Evolutionary conservation across 2,888 invertebrate species (phyloP), one percentile per base, ranked within the genome.

Genomic region (Harpagoxenus sublaevis): DNA sequence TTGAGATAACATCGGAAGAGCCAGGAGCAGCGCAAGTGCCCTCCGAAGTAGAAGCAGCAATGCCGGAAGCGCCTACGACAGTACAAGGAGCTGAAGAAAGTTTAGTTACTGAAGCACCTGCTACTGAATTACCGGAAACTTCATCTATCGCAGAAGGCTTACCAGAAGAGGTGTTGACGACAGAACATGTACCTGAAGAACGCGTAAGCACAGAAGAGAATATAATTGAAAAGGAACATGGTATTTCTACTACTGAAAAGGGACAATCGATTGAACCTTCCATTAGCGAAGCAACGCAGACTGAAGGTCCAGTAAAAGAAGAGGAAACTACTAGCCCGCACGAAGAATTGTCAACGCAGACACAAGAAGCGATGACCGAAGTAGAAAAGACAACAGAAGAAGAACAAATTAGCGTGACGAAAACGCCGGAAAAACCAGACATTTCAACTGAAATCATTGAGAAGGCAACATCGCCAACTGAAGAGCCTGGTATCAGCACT

Each of bases 361-460:
- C 57, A 55, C 81, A 87, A 85, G 87, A 90, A 55, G 87, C 89
- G 53, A 82, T 83, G n/a, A 79, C 60, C 23, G 85, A 89, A 53
- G 23, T 63, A 75, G 89, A 83, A 79, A 63, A 48, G 60, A 10
- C 51, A 57, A 55, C 68, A 60, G 66, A 77, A 74, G 77, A 83
- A 66, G 77, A 10, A 65, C 85, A 57, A 63, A 15, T 48, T 28
- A 60, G 31, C 35, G 31, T 66, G 2, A 77, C 87, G 0, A 51
- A 65, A 74, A 5, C 51, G 23, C 42, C 89, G 15, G 75, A 81
- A 45, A 63, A 1, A 48, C 60, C 60, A 28, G 83, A 87, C 18
- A 28, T 39, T 15, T 55, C 83, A 1, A 77, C 84, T n/a, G 60
- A 74, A 65, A 60, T 42, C 8, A 10, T 68, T 51, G 74, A 81